A percentile compares a stretch with the other conserved stretches of the same genome.
These are phyloP conservation scores for Cydia splendana DNA, from an alignment of 1,140 invertebrate species.

Conservation along the genomic window DNA sequence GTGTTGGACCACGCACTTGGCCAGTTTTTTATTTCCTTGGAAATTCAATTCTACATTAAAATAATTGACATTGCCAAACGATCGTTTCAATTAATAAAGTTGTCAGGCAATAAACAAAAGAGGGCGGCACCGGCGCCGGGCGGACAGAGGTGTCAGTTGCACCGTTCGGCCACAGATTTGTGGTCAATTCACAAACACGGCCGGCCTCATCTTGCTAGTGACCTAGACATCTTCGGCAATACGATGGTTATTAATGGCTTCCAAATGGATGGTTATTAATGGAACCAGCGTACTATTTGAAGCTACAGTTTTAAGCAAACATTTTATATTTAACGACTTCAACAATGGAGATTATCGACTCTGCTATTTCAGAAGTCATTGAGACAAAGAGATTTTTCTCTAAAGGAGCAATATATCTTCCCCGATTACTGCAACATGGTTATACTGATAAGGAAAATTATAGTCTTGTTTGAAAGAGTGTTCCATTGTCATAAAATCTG, in stretches of 20 bases:
- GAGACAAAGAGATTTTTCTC: too few species aligned
- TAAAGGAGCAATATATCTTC: too few species aligned
- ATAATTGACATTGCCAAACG: background rate
- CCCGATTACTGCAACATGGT: too few species aligned
- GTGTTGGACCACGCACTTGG: too few species aligned
- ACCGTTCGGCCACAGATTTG: slow-evolving; percentile 27
- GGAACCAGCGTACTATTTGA: background rate
- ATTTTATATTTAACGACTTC: too few species aligned
- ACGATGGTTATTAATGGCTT: slow-evolving; percentile 27
- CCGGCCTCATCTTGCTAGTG: slow-evolving; percentile 23
- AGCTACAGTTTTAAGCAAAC: background rate
- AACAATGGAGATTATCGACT: too few species aligned
- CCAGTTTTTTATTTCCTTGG: too few species aligned
- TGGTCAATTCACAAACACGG: slow-evolving; percentile 30
- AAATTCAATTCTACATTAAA: background rate
- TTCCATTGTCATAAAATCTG: too few species aligned
- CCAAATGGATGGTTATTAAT: too few species aligned
- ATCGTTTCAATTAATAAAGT: slow-evolving; percentile 28
- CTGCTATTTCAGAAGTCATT: too few species aligned
- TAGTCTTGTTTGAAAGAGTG: too few species aligned
- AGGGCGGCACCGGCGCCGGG: slow-evolving; percentile 23
- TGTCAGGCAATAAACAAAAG: slow-evolving; percentile 31
- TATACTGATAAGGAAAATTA: too few species aligned
- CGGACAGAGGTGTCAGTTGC: slow-evolving; percentile 30
- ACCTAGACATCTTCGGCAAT: slow-evolving; percentile 22